A percentile compares a stretch with the other conserved stretches of the same genome.
phyloP scores from a whole-genome alignment of 2,113 vertebrate genomes.

The Coreoperca whiteheadi region DNA sequence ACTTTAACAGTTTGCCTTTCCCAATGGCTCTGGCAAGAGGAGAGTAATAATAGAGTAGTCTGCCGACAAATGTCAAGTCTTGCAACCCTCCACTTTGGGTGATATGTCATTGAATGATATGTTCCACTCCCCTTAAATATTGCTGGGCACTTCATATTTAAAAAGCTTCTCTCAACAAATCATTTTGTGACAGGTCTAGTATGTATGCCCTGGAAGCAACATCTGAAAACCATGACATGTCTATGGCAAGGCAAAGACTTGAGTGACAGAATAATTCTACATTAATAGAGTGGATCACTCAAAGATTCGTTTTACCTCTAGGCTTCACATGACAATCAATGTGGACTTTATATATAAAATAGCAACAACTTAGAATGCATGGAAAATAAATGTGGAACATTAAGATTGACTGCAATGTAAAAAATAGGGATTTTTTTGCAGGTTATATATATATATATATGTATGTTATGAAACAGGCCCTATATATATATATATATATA shows the following conservation, averaged over 20 bases:
- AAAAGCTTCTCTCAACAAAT: constrained; percentile 64
- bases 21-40: not conserved
- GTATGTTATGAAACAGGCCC: no score
- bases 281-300: constrained; percentile 63
- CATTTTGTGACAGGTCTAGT: constrained; percentile 68
- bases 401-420: not conserved
- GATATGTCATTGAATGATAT: constrained; percentile 68
- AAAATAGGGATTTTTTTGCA: not conserved
- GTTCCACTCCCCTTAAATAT: constrained; percentile 61
- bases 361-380: not conserved
- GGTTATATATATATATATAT: no score
- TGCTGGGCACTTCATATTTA: constrained; percentile 65
- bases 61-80: constrained; percentile 59
- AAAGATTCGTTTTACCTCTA: constrained; percentile 36
- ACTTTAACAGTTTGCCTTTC: not conserved
- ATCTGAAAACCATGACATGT: constrained; percentile 61
- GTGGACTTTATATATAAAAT: constrained; percentile 13
- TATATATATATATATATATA: no score
- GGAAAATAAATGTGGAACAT: not conserved
- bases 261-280: constrained; percentile 77
- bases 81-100: constrained; percentile 45
- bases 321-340: constrained; percentile 47
- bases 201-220: constrained; percentile 46
- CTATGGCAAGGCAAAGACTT: constrained; percentile 40
- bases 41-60: constrained; percentile 42